Conservation (phyloP, 2,888 invertebrate genomes). For the Didymodactylos carnosus region DNA sequence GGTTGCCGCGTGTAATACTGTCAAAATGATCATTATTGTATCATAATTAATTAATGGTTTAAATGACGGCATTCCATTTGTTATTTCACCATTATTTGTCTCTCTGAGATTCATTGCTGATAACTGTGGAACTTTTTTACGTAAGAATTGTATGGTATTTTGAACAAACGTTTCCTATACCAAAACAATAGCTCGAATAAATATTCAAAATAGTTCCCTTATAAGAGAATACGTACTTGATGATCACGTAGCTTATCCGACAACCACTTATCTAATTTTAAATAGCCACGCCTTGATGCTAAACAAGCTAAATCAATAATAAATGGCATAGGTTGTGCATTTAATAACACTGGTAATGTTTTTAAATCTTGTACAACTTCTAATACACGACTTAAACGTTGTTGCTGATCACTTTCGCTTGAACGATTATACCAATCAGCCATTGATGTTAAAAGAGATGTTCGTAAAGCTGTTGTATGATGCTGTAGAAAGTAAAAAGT, state of each 20-base stretch:
- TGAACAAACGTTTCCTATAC: slow-evolving; percentile 35
- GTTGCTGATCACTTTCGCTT: slow-evolving; percentile 64
- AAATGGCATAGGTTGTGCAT: slow-evolving; percentile 47
- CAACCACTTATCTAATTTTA: slow-evolving; percentile 94
- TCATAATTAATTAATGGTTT: neutral
- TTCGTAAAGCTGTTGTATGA: slow-evolving; percentile 3
- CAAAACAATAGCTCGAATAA: neutral
- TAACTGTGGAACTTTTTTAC: slow-evolving; percentile 66
- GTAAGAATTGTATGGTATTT: slow-evolving; percentile 35
- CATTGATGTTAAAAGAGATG: slow-evolving; percentile 69
- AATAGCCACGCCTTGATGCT: slow-evolving; percentile 81
- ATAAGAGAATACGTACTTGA: slow-evolving; percentile 44
- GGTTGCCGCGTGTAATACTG: neutral
- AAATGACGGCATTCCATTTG: neutral
- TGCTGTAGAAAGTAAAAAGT: slow-evolving; percentile 21
- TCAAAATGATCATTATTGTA: slow-evolving; percentile 7
- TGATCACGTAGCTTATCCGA: slow-evolving; percentile 87
- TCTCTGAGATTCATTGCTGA: slow-evolving; percentile 55
- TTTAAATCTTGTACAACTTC: slow-evolving; percentile 80
- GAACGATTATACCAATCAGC: slow-evolving; percentile 79
- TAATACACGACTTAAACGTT: slow-evolving; percentile 70
- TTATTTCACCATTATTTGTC: slow-evolving; percentile 38
- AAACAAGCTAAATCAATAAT: slow-evolving; percentile 91
- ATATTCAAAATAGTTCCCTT: neutral
- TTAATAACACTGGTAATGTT: slow-evolving; percentile 64